phyloP scores from a whole-genome alignment of 2,797 vertebrate species.

The Balearica regulorum region DNA sequence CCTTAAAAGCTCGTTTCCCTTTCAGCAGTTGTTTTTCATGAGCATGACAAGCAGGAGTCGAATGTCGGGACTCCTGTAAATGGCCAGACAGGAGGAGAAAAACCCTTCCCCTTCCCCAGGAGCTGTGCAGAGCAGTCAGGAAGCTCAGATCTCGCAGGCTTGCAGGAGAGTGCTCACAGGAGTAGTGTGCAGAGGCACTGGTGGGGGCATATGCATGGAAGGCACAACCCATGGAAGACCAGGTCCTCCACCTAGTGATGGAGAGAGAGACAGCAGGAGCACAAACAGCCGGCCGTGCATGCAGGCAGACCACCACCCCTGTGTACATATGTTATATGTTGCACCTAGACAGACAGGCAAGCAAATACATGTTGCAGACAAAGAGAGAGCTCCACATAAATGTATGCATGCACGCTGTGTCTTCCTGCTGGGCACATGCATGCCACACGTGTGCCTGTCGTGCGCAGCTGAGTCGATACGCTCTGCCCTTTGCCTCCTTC shows the following conservation, averaged over 20 bases:
- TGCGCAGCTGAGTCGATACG: neutral
- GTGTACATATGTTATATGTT: fast-evolving
- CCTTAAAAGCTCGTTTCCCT: neutral
- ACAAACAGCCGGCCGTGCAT: neutral
- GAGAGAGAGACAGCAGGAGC: neutral
- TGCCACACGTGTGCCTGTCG: fast-evolving
- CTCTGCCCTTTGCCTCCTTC: neutral
- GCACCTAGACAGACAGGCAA: neutral
- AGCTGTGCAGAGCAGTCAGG: neutral
- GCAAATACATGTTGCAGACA: fast-evolving
- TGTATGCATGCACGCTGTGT: fast-evolving
- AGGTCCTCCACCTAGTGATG: neutral
- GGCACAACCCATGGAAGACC: neutral
- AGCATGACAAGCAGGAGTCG: neutral
- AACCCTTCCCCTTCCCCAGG: neutral
- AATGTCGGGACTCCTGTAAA: neutral
- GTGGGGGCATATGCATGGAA: fast-evolving
- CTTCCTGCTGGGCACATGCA: neutral
- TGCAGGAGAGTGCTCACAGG: neutral
- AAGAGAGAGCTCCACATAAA: neutral
- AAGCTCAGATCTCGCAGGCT: neutral
- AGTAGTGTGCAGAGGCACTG: neutral
- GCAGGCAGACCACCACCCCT: neutral
- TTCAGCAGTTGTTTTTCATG: neutral
- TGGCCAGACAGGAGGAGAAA: neutral